Base-by-base conservation (phyloP, 1,140 invertebrate genomes). In the Drosophila busckii region DNA sequence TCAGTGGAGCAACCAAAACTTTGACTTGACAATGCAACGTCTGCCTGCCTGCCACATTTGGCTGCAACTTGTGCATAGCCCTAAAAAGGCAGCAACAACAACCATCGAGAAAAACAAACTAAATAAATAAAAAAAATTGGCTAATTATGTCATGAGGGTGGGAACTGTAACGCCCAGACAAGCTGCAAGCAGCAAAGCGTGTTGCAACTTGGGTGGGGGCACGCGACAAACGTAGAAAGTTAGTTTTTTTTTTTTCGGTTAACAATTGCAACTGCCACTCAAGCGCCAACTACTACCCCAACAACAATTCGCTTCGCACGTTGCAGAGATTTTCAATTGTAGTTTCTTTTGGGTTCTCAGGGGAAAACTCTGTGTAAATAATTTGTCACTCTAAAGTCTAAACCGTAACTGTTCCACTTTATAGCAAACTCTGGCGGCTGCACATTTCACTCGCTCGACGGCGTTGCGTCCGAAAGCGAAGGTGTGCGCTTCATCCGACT, bases 71-170 rank as follows among this genome's bases (percentile, higher is more conserved):
- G 8, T 42, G 37, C 55, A 23, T 13, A 54, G 8, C 34, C 28
- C 32, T 26, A 9, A 25, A 26, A 22, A 37, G 16, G 35, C 45
- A 46, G 46, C 37, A 54, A 70, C n/a, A 9, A 26, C 41, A 42
- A 53, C 22, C 28, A 45, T 44, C 12, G 6, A 16, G 5, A 23
- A 15, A 25, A 49, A 49, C 6, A 35, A 32, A 25, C n/a, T n/a
- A 28, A 5, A 29, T 17, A 26, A 56, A 70, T 56, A 70, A n/a
- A n/a, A n/a, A n/a, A n/a, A n/a, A n/a, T n/a, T 62, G 56, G 49
- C 76, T 85, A 85, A 85, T 85, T 85, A 85, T 85, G 83, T 85
- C 83, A 85, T 83, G 83, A 85, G 83, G 83, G 83, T 85, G 83
- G 83, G 83, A 85, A 83, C 54, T 26, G 38, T 31, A 48, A 37